These are phyloP conservation scores for Aurelia coerulea DNA, from an alignment of 30 jellyfish, hydroid and myxozoan species.

Conservation along the genomic window DNA sequence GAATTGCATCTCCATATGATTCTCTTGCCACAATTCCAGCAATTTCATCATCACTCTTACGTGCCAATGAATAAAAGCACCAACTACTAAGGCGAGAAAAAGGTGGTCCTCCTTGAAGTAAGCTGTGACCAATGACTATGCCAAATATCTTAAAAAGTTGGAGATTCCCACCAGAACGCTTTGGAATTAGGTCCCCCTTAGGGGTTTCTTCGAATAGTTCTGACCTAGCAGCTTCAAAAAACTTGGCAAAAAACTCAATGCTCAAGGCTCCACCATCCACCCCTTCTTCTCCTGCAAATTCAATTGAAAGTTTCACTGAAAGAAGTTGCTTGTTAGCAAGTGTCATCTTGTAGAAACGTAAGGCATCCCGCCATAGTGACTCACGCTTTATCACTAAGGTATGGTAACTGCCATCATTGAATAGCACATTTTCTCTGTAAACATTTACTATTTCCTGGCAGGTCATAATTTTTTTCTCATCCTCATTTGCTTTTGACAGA, in stretches of 20 bases:
- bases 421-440: slow-evolving; percentile 14
- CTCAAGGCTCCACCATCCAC: slow-evolving; percentile 12
- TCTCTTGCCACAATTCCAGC: slow-evolving; percentile 12
- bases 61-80: slow-evolving; percentile 3
- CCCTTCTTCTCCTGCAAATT: background rate
- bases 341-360: background rate
- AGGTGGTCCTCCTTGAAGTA: slow-evolving; percentile 58
- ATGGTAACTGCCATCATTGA: slow-evolving; percentile 12
- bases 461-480: slow-evolving; percentile 18
- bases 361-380: slow-evolving; percentile 3
- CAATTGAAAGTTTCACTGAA: background rate
- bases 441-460: slow-evolving; percentile 27
- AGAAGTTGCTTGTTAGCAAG: background rate
- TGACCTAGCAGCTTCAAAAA: slow-evolving; percentile 9
- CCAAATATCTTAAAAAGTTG: slow-evolving; percentile 54
- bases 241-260: slow-evolving; percentile 23
- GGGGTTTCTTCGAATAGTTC: slow-evolving; percentile 9
- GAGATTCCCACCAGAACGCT: slow-evolving; percentile 65
- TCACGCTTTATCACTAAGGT: background rate
- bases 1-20: slow-evolving; percentile 20
- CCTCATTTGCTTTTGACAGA: slow-evolving; percentile 21
- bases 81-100: slow-evolving; percentile 23
- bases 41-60: slow-evolving; percentile 47
- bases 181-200: slow-evolving; percentile 23
- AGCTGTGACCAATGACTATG: slow-evolving; percentile 38